Base-by-base conservation (phyloP, 2,888 invertebrate genomes). In the Lepidocyrtoides sp. region DNA sequence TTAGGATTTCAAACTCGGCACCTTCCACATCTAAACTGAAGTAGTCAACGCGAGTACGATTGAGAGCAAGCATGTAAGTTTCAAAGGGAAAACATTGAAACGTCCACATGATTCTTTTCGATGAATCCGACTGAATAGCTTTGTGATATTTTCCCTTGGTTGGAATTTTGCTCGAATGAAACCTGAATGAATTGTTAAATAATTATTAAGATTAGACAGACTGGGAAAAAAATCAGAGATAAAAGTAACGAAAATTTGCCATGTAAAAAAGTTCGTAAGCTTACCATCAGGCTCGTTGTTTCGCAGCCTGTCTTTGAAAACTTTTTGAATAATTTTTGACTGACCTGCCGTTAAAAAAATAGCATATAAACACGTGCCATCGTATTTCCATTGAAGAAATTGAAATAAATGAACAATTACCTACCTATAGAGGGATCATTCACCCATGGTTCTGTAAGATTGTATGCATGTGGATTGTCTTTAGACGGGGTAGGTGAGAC, bases 1-100 rank as follows among this genome's bases (percentile, higher is more conserved):
- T 95, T 17, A 96, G 94, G 14, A 96, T 95, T 7, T 95, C 95
- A 20, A 96, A 94, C 94, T 96, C 96, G 57, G 95, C 95, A 0
- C 96, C 96, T 93, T 96, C 96, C 12, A 96, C 95, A 93, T 96
- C 96, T 26, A 96, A 95, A 93, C 96, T 96, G 92, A 96, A 96
- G 94, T 96, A 96, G 94, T 96, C 96, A 3, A 96, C 95, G 0
- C 95, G 94, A n/a, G 95, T 95, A 29, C 95, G 93, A 91, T 95
- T 95, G n/a, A 96, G 94, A 0, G 96, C 57, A 96, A 3, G 93
- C 91, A 96, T 94, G 88, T 96, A 95, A 10, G 96, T 95, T 87
- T 95, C 95, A 4, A 96, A 94, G 0, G 96, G 96, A 92, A 96
- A 95, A 93, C 96, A 96, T 93, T 96, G 96, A n/a, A 1, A 96